Percentiles rank a stretch among this genome's conserved stretches.
Conservation (phyloP, 2,113 vertebrate genomes). For the Malaclemys terrapin region DNA sequence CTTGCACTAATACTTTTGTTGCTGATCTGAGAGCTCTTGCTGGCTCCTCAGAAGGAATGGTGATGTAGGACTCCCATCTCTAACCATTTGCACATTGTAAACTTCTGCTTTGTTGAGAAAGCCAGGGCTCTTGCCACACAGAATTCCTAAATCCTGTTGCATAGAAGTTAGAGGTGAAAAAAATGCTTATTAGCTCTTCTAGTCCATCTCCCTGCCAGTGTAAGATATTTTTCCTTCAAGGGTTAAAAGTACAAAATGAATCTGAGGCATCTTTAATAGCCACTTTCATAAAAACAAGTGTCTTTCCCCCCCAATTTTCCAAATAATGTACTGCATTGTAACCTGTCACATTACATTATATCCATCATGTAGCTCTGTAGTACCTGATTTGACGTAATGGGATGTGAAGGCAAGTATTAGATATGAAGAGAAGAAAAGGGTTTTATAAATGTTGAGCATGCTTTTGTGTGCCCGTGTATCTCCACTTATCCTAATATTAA, state of each 20-base stretch:
- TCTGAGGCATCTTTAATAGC: not conserved
- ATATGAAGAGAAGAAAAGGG: not conserved
- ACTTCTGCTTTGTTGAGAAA: not conserved
- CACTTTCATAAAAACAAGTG: not conserved
- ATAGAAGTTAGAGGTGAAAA: not conserved
- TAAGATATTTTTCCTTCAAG: not conserved
- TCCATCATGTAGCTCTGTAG: slow-evolving; percentile 14
- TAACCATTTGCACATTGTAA: slow-evolving; percentile 23
- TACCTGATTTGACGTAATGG: slow-evolving; percentile 40
- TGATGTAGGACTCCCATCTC: not conserved
- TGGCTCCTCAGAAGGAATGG: not conserved
- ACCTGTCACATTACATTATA: slow-evolving; percentile 49
- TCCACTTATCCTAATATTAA: slow-evolving; percentile 2
- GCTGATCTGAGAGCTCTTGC: not conserved
- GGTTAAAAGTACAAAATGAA: not conserved
- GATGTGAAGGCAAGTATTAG: slow-evolving; percentile 36
- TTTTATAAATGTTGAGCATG: not conserved
- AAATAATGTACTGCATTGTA: slow-evolving; percentile 53
- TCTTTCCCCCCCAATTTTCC: slow-evolving; percentile 3
- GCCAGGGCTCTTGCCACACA: not conserved
- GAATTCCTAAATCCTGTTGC: not conserved
- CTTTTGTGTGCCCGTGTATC: not conserved
- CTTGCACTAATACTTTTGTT: not conserved
- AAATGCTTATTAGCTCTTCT: not conserved
- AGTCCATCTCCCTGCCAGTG: not conserved